Percentiles rank a stretch among this genome's conserved stretches.
Conservation (phyloP, 1,140 invertebrate genomes). For the Drosophila mayri region DNA sequence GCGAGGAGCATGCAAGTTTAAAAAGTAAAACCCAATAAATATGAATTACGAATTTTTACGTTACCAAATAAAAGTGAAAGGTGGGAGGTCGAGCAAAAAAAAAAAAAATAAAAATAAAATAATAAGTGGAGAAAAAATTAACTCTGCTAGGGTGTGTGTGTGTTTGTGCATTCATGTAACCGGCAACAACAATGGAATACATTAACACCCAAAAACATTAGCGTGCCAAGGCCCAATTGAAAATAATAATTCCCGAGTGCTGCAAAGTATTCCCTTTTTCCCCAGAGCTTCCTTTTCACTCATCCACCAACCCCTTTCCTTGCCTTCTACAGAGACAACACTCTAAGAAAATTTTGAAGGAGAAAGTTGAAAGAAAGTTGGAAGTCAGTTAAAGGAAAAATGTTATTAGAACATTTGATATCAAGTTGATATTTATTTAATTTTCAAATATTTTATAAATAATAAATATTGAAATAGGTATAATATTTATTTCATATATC, state of each 20-base stretch:
- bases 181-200: conserved; percentile 28
- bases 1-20: conserved; percentile 3
- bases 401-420: too few species aligned
- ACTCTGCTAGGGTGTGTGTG: conserved; percentile 8
- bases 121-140: conserved; percentile 26
- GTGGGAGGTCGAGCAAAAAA: not conserved
- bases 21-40: conserved; percentile 51
- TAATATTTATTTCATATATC: too few species aligned
- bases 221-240: conserved; percentile 64
- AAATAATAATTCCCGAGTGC: conserved; percentile 48
- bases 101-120: too few species aligned
- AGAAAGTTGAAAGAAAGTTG: not conserved
- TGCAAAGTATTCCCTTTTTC: conserved; percentile 16
- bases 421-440: too few species aligned
- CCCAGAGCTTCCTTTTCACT: not conserved
- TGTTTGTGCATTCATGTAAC: conserved; percentile 7
- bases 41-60: conserved; percentile 55
- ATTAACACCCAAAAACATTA: conserved; percentile 53
- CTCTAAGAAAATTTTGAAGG: not conserved
- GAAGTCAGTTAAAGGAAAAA: too few species aligned
- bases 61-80: conserved; percentile 25
- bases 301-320: not conserved
- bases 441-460: too few species aligned
- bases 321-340: not conserved
- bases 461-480: too few species aligned